These are phyloP conservation scores for Cebuella pygmaea DNA, from an alignment of 2,797 vertebrate genomes.

Conservation along the genomic window DNA sequence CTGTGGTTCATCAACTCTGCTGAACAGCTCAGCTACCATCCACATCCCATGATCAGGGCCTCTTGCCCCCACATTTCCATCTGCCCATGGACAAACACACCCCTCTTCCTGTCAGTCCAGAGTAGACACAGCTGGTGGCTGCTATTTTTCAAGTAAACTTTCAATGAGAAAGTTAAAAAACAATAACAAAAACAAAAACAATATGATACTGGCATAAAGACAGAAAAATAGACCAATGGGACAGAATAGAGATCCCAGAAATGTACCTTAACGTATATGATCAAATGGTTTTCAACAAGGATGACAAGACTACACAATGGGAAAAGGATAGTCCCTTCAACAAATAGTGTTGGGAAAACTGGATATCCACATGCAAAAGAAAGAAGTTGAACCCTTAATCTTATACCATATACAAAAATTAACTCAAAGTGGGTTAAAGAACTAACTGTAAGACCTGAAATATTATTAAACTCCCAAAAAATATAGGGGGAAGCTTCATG, in stretches of 20 bases:
- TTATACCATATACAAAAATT: background rate
- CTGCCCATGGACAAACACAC: background rate
- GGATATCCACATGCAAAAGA: background rate
- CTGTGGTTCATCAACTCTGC: background rate
- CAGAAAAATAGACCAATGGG: background rate
- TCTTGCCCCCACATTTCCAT: background rate
- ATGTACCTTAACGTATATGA: background rate
- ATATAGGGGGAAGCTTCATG: background rate
- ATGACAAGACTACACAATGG: background rate
- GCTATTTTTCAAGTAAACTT: background rate
- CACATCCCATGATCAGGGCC: background rate
- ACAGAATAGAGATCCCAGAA: background rate
- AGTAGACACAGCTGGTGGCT: background rate
- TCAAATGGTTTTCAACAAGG: background rate
- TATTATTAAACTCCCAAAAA: background rate
- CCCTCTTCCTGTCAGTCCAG: background rate
- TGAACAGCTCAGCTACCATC: background rate
- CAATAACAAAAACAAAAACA: background rate
- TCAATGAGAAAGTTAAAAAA: background rate
- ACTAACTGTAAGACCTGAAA: background rate
- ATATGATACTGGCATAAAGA: background rate
- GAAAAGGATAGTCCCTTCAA: background rate
- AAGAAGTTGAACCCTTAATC: background rate
- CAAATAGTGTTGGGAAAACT: background rate
- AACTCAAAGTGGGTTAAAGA: background rate